These are phyloP conservation scores for Ommatoiulus sabulosus DNA, from an alignment of 2,888 invertebrate species.

Conservation along the genomic window DNA sequence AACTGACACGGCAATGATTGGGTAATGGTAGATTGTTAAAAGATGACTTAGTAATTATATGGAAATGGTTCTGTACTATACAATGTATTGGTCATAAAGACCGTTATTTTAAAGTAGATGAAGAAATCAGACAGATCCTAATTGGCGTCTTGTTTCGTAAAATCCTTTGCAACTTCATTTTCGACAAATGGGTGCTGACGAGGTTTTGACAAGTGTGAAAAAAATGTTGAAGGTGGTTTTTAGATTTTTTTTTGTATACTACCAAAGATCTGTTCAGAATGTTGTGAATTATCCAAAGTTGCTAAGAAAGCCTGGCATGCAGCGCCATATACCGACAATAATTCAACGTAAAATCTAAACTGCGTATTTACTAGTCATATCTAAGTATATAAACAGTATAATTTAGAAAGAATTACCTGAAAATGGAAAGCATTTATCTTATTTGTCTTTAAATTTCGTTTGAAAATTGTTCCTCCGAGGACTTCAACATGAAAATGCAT, in stretches of 20 bases:
- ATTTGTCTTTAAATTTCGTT: no score
- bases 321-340: no score
- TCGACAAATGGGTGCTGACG: not conserved
- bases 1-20: not conserved
- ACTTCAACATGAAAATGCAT: no score
- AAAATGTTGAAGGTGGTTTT: not conserved
- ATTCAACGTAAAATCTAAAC: not conserved
- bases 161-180: not conserved
- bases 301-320: not conserved
- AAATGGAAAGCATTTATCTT: no score
- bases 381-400: no score
- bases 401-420: no score
- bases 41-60: not conserved
- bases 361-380: no score
- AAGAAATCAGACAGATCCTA: not conserved
- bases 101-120: not conserved
- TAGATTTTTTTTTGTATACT: not conserved
- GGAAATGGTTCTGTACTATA: not conserved
- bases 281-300: not conserved
- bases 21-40: constrained; percentile 1
- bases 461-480: no score
- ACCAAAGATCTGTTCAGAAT: not conserved
- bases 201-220: not conserved
- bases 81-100: not conserved
- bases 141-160: not conserved